Evolutionary conservation across 2,113 vertebrate genomes (phyloP), one percentile per base, ranked within the genome.

Genomic region (Murina feae): DNA sequence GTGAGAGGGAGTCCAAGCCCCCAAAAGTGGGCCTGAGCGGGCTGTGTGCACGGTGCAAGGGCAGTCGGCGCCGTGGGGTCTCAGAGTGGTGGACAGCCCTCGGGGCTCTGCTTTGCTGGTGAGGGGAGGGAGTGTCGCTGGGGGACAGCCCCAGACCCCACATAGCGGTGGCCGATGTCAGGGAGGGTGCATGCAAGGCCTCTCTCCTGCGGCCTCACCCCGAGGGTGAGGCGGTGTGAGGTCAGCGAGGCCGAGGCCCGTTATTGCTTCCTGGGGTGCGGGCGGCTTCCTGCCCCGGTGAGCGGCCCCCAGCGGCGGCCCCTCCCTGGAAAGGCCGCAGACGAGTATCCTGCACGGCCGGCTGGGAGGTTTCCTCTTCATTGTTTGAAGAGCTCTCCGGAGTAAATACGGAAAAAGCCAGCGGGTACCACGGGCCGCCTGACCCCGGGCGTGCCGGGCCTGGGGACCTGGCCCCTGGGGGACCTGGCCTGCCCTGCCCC

Each of bases 291-390:
- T 98, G 98, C 98, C 98, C 79, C 53, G 86, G 89, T 91, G 86
- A 35, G 69, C 87, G 51, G 25, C 75, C 68, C 86, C 9, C 49
- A 0, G 1, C 65, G 60, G 6, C 0, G 63, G 87, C 47, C 96
- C 92, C 96, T 85, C 97, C 95, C 97, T 98, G 98, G 97, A 98
- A 98, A 94, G 51, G 81, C 84, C 25, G 71, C 92, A 75, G 96
- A 97, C 97, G 91, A 96, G 98, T 96, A 97, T 98, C 98, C 98
- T 98, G 97, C 92, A 91, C 98, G 98, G 98, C 97, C 98, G 97
- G 88, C 84, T 79, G 93, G 82, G 96, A 78, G 97, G 79, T 95
- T 98, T 98, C 98, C 98, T 98, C 96, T 96, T 83, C 75, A 97
- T 97, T 98, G 98, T 98, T 93, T 93, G 69, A 97, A 93, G 97